Base-by-base conservation (phyloP, 1,140 invertebrate genomes). In the Drosophila micromelanica region DNA sequence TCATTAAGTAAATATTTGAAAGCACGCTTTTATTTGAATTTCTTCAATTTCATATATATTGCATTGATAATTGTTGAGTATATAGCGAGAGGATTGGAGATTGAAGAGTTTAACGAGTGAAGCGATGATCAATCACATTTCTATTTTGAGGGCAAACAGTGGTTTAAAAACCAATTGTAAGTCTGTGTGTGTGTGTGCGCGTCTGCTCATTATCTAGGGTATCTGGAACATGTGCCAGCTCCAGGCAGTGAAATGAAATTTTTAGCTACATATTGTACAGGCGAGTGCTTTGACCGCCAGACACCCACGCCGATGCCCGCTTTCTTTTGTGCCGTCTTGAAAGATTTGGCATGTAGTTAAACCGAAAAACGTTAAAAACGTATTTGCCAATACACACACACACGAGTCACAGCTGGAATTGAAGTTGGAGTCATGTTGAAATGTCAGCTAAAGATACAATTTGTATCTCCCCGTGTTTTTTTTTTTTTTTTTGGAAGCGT, bases 401-500 rank as follows among this genome's bases (percentile, higher is more conserved):
- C 63, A 77, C 72, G 32, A 60, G 56, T 48, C 55, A 13, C 46
- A 54, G 45, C 46, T 60, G 51, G 38, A 60, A 12, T 43, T 60
- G 13, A 30, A 49, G 43, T 38, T 46, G 45, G 38, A 85, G 78
- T 81, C 77, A 86, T 86, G 82, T 87, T 73, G 71, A 86, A 86
- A 87, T 86, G 81, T 86, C 81, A 86, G 71, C 74, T 64, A 60
- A 49, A 87, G 70, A 76, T 75, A 86, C 71, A 87, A 86, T 86
- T 87, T 86, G 81, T 87, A 78, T 52, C 69, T 68, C 48, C 69
- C 71, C 64, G 68, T 80, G 80, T 87, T 72, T 52, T 51, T 62
- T 86, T 86, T 32, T 32, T 32, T 7, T 32, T 1, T 54, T 32
- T 87, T 87, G 82, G 82, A 70, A 86, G 70, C 78, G 63, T 86